phyloP scores from a whole-genome alignment of 2,113 vertebrate genomes.

The Psephotus haematonotus region DNA sequence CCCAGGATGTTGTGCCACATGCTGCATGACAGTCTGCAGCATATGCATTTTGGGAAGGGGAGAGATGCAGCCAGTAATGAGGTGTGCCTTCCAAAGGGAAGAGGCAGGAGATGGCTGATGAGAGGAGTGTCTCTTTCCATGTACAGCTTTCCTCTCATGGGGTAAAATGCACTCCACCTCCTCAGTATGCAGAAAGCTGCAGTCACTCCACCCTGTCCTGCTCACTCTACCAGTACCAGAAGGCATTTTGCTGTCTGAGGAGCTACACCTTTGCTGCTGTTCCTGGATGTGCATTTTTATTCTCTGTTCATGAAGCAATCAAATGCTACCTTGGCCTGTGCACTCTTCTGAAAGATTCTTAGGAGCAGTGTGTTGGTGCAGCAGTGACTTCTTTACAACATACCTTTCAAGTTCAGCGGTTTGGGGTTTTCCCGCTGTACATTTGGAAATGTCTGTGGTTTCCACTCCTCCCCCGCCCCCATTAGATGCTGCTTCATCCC shows the following conservation, averaged over 20 bases:
- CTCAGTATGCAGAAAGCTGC: background rate
- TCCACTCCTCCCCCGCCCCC: too few relatives aligned
- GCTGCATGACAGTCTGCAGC: background rate
- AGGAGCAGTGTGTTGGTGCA: background rate
- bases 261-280: background rate
- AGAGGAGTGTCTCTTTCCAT: background rate
- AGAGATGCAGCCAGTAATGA: background rate
- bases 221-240: background rate
- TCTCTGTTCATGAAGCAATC: background rate
- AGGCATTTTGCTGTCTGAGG: background rate
- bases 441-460: background rate
- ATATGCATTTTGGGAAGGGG: background rate
- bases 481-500: background rate
- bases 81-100: background rate
- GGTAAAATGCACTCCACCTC: background rate
- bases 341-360: background rate
- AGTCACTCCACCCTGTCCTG: background rate
- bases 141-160: fast-evolving
- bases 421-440: background rate
- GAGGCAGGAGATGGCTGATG: background rate
- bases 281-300: background rate
- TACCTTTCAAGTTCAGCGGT: background rate
- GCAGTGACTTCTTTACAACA: background rate
- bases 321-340: background rate
- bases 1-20: background rate